Evolutionary conservation across 2,113 vertebrate species (phyloP).

Genomic region (Gopherus flavomarginatus): DNA sequence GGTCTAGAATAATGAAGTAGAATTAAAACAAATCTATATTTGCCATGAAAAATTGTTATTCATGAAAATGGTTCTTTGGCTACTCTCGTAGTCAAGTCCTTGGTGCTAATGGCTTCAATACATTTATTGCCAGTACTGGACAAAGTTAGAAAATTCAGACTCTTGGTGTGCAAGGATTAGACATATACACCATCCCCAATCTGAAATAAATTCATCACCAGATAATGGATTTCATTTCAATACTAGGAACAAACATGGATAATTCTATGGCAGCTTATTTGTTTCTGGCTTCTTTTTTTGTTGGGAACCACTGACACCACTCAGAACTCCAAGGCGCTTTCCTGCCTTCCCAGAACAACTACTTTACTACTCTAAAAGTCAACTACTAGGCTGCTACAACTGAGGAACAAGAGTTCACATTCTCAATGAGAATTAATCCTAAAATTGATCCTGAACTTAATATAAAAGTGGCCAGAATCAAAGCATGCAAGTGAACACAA

Average conservation of each 20-base stretch:
- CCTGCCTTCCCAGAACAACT: slow-evolving; percentile 26
- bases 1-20: neutral
- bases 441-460: slow-evolving; percentile 19
- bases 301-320: slow-evolving; percentile 2
- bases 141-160: slow-evolving; percentile 29
- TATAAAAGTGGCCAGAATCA: neutral
- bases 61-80: slow-evolving; percentile 20
- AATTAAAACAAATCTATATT: neutral
- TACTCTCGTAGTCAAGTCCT: slow-evolving; percentile 21
- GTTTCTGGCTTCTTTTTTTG: slow-evolving; percentile 26
- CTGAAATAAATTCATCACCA: slow-evolving; percentile 4
- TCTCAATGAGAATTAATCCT: neutral
- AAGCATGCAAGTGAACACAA: slow-evolving; percentile 10
- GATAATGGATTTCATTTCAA: slow-evolving; percentile 34
- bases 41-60: neutral
- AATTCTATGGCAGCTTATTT: slow-evolving; percentile 27
- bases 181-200: neutral
- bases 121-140: neutral
- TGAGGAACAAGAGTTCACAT: slow-evolving; percentile 16
- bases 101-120: slow-evolving; percentile 39
- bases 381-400: slow-evolving; percentile 24
- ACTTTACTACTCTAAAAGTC: slow-evolving; percentile 25
- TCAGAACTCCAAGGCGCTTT: slow-evolving; percentile 46
- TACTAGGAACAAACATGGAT: neutral
- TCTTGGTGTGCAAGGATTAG: neutral